Evolutionary conservation across 2,888 invertebrate genomes (phyloP), one percentile per base, ranked within the genome.

Genomic region (Acronicta alni): DNA sequence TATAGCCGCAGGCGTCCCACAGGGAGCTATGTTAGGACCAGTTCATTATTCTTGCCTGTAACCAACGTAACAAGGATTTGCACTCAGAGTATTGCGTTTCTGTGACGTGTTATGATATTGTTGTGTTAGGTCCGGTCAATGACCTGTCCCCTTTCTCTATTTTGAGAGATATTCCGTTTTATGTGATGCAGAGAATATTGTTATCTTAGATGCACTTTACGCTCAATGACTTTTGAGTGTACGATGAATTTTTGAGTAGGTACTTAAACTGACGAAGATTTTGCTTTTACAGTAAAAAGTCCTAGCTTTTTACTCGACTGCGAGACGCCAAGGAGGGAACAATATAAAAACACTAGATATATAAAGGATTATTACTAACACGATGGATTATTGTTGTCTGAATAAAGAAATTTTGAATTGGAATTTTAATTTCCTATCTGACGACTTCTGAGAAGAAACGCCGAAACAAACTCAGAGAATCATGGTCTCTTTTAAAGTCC

Each of bases 1-100:
- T 30, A 46, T 37, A 6, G 32, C 39, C 39, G 57, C 63, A 68
- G 63, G 77, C 73, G 46, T 58, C 68, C 75, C 67, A 49, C 61
- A 54, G 68, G 53, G 72, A 61, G n/a, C 42, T 7, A 49, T 60
- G 47, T 62, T 67, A 42, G 54, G 55, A 45, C 63, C 56, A 48
- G 16, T 55, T 67, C 56, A 54, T 75, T 73, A 64, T 66, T 67
- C 55, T 52, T 51, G 42, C 45, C 45, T 41, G 56, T 56, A 48
- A 67, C 43, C 41, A 20, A 49, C 53, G 45, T 41, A 32, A 80
- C 79, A 79, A 23, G 70, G 39, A 59, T 78, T 78, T 44, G 79
- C 79, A 79, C 79, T 79, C 57, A 76, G 59, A 48, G 55, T 66
- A 73, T 71, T 76, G 57, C 61, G 58, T 45, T 61, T 43, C 48